Evolutionary conservation across 2,888 invertebrate species (phyloP).

Genomic region (Pristionchus entomophagus): DNA sequence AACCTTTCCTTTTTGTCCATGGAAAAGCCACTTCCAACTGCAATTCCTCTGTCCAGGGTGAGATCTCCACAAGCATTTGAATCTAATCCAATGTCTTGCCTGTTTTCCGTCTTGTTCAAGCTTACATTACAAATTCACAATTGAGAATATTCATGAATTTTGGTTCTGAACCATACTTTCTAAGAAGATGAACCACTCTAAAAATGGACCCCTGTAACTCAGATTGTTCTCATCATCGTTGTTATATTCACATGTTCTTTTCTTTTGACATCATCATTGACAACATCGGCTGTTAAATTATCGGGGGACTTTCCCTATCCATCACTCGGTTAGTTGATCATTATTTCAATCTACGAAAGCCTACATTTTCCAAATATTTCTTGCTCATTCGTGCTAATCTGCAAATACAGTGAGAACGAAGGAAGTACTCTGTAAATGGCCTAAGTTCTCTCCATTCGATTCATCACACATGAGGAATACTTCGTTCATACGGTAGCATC

Average conservation of each 20-base stretch:
- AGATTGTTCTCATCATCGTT: neutral
- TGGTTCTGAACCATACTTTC: neutral
- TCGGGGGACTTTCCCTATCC: neutral
- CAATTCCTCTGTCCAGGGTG: neutral
- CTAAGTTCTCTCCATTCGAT: slow-evolving; percentile 35
- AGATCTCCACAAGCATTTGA: neutral
- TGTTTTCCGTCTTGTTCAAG: too few relatives aligned
- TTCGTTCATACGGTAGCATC: slow-evolving; percentile 2
- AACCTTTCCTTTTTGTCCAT: neutral
- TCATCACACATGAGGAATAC: neutral
- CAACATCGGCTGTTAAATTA: neutral
- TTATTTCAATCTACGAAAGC: neutral
- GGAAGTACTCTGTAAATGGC: slow-evolving; percentile 22
- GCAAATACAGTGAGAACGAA: too few relatives aligned
- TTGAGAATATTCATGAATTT: neutral
- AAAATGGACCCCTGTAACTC: neutral
- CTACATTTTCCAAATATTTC: neutral
- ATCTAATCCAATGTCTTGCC: neutral
- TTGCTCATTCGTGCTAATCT: too few relatives aligned
- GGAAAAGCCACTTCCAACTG: slow-evolving; percentile 6
- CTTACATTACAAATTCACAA: too few relatives aligned
- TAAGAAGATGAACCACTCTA: too few relatives aligned
- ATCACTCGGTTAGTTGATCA: neutral
- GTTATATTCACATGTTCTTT: slow-evolving; percentile 9
- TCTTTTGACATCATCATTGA: slow-evolving; percentile 34